Base-by-base conservation (phyloP, 2,888 invertebrate genomes). In the Agonopterix subpropinquella region DNA sequence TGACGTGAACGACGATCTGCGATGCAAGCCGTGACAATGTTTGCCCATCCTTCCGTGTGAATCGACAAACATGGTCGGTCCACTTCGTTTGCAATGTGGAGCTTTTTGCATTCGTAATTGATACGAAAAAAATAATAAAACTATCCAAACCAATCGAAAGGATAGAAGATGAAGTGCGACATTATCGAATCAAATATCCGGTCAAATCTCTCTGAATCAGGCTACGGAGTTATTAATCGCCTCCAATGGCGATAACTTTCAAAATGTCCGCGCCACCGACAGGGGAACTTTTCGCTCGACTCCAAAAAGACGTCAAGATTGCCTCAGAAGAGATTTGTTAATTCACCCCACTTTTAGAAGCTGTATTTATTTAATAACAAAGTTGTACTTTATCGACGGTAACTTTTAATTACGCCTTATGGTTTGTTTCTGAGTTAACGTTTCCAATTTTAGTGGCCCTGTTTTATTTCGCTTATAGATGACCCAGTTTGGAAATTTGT, bases 331-430 rank as follows among this genome's bases (percentile, higher is more conserved):
- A 59, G 51, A 49, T 55, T 53, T 47, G 57, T 59, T 58, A 57
- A 63, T 61, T 59, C 55, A 54, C 55, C 54, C 37, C 18, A 13
- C 39, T n/a, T 13, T 53, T 65, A 58, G 57, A 67, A 70, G 55
- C 65, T 68, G 68, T 73, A 70, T 73, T 75, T 73, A 76, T 76
- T 73, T 62, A 75, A 73, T 73, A 73, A 77, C 67, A 63, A 65
- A 65, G 65, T 73, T 65, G 65, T 58, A 10, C 57, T 59, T 66
- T 67, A 67, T 73, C 70, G 68, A 58, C 50, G 55, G 51, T 56
- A 69, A 75, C 59, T 77, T 78, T 74, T 78, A 77, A 80, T 78
- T 68, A 77, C 72, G 65, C 65, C 56, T 61, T 59, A n/a, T 36
- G 47, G 44, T 41, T 36, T 42, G 48, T 36, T 36, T 47, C 11